A percentile compares a stretch with the other conserved stretches of the same genome.
phyloP scores from a whole-genome alignment of 2,888 invertebrate genomes.

The Prenolepis imparis region DNA sequence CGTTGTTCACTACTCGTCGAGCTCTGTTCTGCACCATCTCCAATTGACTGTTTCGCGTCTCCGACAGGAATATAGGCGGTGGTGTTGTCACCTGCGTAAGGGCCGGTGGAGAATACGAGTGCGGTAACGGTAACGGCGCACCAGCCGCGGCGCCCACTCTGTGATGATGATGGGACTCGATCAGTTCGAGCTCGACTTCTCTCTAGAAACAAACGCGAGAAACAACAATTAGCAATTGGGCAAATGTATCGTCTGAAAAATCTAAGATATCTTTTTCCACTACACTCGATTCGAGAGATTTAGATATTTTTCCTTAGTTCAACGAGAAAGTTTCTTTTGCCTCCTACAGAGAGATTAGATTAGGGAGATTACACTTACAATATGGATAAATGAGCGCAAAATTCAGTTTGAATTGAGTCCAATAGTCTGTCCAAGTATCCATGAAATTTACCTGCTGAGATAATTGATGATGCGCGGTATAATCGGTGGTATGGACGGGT shows the following conservation, averaged over 20 bases:
- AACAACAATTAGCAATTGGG: not conserved
- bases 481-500: slow-evolving; percentile 83
- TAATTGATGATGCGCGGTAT: slow-evolving; percentile 83
- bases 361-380: not conserved
- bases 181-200: slow-evolving; percentile 83
- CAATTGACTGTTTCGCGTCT: slow-evolving; percentile 86
- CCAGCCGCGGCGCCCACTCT: slow-evolving; percentile 86
- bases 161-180: slow-evolving; percentile 84
- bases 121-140: slow-evolving; percentile 84
- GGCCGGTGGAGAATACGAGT: slow-evolving; percentile 85
- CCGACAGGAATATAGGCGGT: slow-evolving; percentile 84
- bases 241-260: not conserved
- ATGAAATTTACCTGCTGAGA: slow-evolving; percentile 81
- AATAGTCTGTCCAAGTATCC: not conserved
- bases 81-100: slow-evolving; percentile 88
- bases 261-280: too few species aligned
- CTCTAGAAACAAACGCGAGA: slow-evolving; percentile 73
- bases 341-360: not conserved
- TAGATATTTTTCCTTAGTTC: not conserved
- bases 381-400: not conserved
- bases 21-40: slow-evolving; percentile 86
- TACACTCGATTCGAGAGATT: not conserved
- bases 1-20: slow-evolving; percentile 83
- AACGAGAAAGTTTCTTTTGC: not conserved
- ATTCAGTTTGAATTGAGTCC: not conserved